Evolutionary conservation across 2,113 vertebrate species (phyloP).

Genomic region (Menura novaehollandiae): DNA sequence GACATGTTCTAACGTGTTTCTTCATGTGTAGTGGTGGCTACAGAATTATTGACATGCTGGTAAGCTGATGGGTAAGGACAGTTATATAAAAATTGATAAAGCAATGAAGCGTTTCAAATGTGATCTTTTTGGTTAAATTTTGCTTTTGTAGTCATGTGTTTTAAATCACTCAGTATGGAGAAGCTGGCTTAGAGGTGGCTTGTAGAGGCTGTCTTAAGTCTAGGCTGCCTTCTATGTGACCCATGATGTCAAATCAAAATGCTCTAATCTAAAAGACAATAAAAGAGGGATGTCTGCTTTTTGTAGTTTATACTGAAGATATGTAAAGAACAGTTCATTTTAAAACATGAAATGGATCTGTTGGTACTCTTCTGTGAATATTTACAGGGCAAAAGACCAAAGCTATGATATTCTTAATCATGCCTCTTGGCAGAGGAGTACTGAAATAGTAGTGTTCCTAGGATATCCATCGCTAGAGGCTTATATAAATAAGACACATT

Average conservation of each 20-base stretch:
- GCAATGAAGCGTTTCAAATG: fast-evolving
- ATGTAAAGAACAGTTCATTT: neutral
- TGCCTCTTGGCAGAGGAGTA: neutral
- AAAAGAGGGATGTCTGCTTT: neutral
- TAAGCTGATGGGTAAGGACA: neutral
- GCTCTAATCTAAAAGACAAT: neutral
- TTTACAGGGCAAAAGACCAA: neutral
- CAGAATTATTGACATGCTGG: neutral
- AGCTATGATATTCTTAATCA: neutral
- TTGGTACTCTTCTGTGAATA: neutral
- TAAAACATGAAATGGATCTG: neutral
- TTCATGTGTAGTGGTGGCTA: neutral
- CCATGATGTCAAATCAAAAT: neutral
- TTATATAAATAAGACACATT: neutral
- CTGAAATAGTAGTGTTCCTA: neutral
- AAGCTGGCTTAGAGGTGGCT: neutral
- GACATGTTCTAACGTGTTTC: neutral
- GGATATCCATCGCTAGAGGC: neutral
- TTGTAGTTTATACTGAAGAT: neutral
- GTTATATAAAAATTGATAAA: neutral
- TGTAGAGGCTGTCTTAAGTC: neutral
- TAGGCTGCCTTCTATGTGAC: neutral
- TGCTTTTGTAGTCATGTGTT: neutral
- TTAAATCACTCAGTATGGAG: neutral
- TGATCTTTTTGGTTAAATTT: neutral